phyloP scores from a whole-genome alignment of 92 coral and sea anemone species.

The Hydrozoanthus gracilis region DNA sequence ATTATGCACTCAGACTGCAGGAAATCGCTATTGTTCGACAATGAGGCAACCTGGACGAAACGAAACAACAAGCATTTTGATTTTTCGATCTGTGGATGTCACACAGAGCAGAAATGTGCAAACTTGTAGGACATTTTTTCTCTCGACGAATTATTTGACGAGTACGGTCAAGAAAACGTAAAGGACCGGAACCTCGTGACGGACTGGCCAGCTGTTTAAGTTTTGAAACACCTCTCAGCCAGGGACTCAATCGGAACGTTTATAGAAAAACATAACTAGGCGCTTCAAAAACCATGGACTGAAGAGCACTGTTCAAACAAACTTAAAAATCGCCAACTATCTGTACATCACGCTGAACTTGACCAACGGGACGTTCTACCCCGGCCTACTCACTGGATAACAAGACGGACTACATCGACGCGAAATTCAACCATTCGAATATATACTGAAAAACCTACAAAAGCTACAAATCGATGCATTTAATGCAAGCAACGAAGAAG shows the following conservation, averaged over 20 bases:
- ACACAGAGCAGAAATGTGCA: slow-evolving; percentile 10
- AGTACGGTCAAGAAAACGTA: neutral
- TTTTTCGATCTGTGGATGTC: slow-evolving; percentile 25
- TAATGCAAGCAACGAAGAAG: slow-evolving; percentile 19
- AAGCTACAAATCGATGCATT: slow-evolving; percentile 5
- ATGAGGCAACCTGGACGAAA: slow-evolving; percentile 3
- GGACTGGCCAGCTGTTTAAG: neutral
- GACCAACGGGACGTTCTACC: slow-evolving; percentile 32
- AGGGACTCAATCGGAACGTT: slow-evolving; percentile 34
- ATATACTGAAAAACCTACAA: slow-evolving; percentile 17
- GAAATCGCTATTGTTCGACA: neutral
- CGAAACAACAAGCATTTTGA: slow-evolving; percentile 22
- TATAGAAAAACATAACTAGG: slow-evolving; percentile 9
- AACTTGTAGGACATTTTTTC: neutral
- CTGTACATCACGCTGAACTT: slow-evolving; percentile 50
- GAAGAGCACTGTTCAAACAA: slow-evolving; percentile 34
- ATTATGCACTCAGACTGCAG: slow-evolving; percentile 22
- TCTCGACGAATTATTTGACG: neutral
- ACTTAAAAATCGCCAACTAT: slow-evolving; percentile 40
- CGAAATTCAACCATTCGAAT: slow-evolving; percentile 19
- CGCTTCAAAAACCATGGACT: slow-evolving; percentile 39
- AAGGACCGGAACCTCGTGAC: slow-evolving; percentile 33
- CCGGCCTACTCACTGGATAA: slow-evolving; percentile 40
- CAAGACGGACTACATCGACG: slow-evolving; percentile 28
- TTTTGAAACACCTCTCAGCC: slow-evolving; percentile 16